Percentiles rank a stretch among this genome's conserved stretches.
phyloP scores from a whole-genome alignment of 2,113 vertebrate genomes.

The Aegithalos caudatus region DNA sequence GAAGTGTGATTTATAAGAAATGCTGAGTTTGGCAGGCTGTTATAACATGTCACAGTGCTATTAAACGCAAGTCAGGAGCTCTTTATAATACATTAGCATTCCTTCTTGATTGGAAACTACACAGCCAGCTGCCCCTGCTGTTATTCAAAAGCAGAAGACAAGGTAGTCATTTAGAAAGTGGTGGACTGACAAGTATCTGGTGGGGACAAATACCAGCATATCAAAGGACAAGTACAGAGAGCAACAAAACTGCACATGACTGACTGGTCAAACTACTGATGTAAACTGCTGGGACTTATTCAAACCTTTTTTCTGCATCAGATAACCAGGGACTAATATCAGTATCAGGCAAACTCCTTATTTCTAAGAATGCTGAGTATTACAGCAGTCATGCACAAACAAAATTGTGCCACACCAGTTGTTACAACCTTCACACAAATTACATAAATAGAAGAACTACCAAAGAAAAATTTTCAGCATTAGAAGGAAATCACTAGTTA shows the following conservation, averaged over 20 bases:
- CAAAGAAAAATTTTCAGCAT: background rate
- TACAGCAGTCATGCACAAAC: background rate
- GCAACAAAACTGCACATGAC: background rate
- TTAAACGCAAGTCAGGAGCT: background rate
- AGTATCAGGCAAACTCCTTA: background rate
- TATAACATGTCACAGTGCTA: background rate
- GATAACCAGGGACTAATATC: background rate
- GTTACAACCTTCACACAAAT: background rate
- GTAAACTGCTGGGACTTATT: background rate
- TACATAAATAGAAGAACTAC: background rate
- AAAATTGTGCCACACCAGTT: background rate
- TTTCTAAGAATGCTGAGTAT: background rate
- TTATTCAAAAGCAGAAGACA: background rate
- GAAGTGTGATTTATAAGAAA: slow-evolving; percentile 9
- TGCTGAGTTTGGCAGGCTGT: background rate
- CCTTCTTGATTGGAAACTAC: background rate
- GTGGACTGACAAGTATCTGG: background rate
- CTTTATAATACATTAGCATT: slow-evolving; percentile 8
- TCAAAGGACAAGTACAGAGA: background rate
- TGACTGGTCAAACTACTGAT: background rate
- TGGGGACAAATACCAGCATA: background rate
- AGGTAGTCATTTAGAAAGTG: background rate
- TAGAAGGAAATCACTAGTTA: background rate
- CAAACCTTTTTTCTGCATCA: background rate
- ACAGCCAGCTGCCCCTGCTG: background rate